Conservation (phyloP, 2,888 invertebrate species). For the Tineola bisselliella region DNA sequence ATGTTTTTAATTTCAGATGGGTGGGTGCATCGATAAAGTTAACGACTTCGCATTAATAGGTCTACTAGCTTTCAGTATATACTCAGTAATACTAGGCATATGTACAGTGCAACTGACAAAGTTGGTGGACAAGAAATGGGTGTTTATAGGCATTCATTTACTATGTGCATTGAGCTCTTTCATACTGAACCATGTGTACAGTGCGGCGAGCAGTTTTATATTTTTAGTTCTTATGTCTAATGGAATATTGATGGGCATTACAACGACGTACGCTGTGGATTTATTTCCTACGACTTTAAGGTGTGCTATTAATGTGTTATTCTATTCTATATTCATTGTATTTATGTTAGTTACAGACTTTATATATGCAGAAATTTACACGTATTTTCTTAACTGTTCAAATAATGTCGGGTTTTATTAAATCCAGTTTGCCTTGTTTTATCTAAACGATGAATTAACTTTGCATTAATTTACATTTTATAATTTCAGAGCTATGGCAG, state of each 20-base stretch:
- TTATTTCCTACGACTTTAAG: background rate
- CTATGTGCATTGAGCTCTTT: background rate
- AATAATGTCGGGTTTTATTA: no score
- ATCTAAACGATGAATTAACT: no score
- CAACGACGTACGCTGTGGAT: constrained; percentile 6
- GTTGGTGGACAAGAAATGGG: background rate
- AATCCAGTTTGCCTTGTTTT: no score
- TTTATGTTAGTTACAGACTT: no score
- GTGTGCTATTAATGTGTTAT: background rate
- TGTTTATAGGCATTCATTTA: background rate
- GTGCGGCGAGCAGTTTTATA: background rate
- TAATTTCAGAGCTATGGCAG: background rate
- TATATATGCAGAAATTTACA: no score
- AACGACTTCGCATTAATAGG: background rate
- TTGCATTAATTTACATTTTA: background rate
- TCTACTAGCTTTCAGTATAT: background rate
- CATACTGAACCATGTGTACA: background rate
- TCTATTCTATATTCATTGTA: no score
- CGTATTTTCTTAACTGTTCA: no score
- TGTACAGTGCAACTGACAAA: background rate
- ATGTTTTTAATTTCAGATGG: background rate
- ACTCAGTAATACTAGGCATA: background rate
- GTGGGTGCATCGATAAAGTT: background rate
- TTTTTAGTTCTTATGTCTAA: constrained; percentile 4
- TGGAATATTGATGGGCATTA: constrained; percentile 2